phyloP scores from a whole-genome alignment of 1,140 invertebrate species.

The Cylas formicarius region DNA sequence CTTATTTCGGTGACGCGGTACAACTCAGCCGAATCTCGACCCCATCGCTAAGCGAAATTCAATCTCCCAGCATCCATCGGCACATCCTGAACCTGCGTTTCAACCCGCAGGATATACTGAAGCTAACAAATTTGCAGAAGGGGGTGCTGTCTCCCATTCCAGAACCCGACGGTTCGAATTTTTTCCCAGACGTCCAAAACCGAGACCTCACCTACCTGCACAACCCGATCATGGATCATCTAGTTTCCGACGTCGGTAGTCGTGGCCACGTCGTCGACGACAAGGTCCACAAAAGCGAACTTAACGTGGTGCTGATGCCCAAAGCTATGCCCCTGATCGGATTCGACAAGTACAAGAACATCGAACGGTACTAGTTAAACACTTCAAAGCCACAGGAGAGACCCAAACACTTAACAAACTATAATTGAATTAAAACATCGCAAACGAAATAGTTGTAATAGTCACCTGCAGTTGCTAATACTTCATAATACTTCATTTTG shows the following conservation, averaged over 20 bases:
- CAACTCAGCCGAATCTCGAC: too few relatives aligned
- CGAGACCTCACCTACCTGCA: conserved; percentile 6
- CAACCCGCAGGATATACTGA: conserved; percentile 25
- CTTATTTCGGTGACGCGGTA: too few relatives aligned
- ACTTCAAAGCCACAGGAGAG: too few relatives aligned
- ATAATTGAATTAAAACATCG: too few relatives aligned
- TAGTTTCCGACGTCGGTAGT: neutral
- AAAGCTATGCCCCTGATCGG: conserved; percentile 40
- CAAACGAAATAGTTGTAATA: too few relatives aligned
- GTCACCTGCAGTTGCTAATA: too few relatives aligned
- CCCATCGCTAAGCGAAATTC: too few relatives aligned
- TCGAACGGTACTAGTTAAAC: conserved; percentile 25
- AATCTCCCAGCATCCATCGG: too few relatives aligned
- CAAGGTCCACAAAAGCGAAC: conserved; percentile 33
- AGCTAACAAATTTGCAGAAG: conserved; percentile 28
- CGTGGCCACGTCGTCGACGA: conserved; percentile 8
- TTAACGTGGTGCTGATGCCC: conserved; percentile 40
- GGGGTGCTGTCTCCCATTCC: conserved; percentile 2
- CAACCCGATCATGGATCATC: conserved; percentile 9
- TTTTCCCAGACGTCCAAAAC: neutral
- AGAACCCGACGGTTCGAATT: neutral
- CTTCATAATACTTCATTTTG: too few relatives aligned
- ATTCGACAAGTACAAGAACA: conserved; percentile 39
- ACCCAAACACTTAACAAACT: too few relatives aligned
- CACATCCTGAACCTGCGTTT: too few relatives aligned